Evolutionary conservation across 2,888 invertebrate genomes (phyloP).

Genomic region (Cheilosia scutellata): DNA sequence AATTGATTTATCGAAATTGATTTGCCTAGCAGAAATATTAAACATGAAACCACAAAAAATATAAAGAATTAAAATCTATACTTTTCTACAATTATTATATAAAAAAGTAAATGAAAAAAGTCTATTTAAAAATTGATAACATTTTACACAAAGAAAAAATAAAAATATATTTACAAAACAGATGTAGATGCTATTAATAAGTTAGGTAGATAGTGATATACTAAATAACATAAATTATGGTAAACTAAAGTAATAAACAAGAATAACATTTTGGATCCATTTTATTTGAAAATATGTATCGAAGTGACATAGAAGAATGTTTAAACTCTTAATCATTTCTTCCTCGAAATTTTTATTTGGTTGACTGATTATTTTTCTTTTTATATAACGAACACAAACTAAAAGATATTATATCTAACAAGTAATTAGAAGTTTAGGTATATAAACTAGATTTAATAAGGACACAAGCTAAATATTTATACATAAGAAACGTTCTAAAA

Average conservation of each 20-base stretch:
- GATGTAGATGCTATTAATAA: constrained; percentile 75
- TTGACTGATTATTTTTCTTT: constrained; percentile 68
- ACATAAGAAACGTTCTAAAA: constrained; percentile 84
- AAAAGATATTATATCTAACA: constrained; percentile 57
- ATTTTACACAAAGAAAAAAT: constrained; percentile 74
- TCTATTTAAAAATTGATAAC: constrained; percentile 76
- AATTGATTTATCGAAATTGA: constrained; percentile 70
- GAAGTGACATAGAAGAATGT: constrained; percentile 54
- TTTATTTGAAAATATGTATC: constrained; percentile 61
- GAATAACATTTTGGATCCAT: constrained; percentile 60
- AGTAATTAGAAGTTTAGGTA: constrained; percentile 50
- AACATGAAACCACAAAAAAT: constrained; percentile 34
- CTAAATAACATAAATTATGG: constrained; percentile 66
- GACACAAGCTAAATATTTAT: constrained; percentile 78
- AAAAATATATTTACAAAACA: constrained; percentile 74
- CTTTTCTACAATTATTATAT: constrained; percentile 74
- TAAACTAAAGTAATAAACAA: constrained; percentile 61
- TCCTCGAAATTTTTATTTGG: constrained; percentile 56
- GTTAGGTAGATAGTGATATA: constrained; percentile 75
- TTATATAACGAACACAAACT: constrained; percentile 69
- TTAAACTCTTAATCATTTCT: constrained; percentile 51
- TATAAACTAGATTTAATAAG: constrained; percentile 66
- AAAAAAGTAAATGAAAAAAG: constrained; percentile 71
- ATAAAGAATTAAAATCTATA: constrained; percentile 69
- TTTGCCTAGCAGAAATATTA: constrained; percentile 74